Evolutionary conservation across 2,113 vertebrate species (phyloP).

Genomic region (Thalassoma bifasciatum): DNA sequence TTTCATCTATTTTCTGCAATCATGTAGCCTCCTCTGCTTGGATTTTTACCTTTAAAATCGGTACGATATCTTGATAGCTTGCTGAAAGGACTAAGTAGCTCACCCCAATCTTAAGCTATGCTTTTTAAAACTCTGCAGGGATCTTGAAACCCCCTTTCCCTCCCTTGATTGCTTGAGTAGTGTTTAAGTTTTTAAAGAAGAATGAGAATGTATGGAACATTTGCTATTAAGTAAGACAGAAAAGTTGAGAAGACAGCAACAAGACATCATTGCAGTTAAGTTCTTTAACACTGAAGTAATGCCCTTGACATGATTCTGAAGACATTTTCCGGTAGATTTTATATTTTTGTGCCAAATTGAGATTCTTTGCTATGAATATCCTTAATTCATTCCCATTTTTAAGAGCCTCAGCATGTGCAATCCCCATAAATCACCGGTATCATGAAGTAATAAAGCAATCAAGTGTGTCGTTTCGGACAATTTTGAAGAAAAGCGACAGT

Average conservation of each 20-base stretch:
- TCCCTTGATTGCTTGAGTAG: neutral
- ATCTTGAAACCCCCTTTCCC: neutral
- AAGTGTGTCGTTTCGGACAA: too few species aligned
- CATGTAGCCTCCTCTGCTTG: neutral
- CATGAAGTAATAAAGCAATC: too few species aligned
- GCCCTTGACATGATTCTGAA: too few species aligned
- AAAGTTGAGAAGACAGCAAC: too few species aligned
- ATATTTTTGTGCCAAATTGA: neutral
- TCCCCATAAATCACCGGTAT: too few species aligned
- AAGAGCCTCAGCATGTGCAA: too few species aligned
- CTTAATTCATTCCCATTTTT: too few species aligned
- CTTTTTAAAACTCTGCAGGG: neutral
- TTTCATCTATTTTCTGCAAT: neutral
- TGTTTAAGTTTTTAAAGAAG: neutral
- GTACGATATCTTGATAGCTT: neutral
- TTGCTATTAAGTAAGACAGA: neutral
- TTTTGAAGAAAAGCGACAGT: too few species aligned
- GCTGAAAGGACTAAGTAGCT: neutral
- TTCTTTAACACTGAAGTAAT: too few species aligned
- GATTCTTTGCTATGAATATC: too few species aligned
- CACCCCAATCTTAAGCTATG: neutral
- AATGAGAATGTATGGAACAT: too few species aligned
- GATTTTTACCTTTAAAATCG: neutral
- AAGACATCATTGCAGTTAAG: too few species aligned
- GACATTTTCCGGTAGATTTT: neutral